Evolutionary conservation across 2,113 vertebrate genomes (phyloP).

Genomic region (Melanostigma gelatinosum): DNA sequence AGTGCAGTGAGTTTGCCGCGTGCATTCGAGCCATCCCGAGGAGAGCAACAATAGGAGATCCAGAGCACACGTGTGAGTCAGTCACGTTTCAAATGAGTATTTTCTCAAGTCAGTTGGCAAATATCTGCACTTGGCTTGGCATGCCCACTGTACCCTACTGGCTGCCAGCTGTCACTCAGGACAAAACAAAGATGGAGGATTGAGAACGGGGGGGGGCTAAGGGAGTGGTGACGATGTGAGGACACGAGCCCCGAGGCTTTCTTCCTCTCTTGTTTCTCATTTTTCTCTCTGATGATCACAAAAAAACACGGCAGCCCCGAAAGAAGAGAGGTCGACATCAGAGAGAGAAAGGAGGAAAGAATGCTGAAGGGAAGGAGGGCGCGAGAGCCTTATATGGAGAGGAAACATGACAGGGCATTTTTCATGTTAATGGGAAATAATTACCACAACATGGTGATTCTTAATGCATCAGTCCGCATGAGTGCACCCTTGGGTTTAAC

Average conservation of each 20-base stretch:
- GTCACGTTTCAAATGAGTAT: slow-evolving; percentile 67
- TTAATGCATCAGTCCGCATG: slow-evolving; percentile 44
- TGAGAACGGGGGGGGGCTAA: slow-evolving; percentile 45
- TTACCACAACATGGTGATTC: slow-evolving; percentile 36
- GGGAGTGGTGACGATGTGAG: slow-evolving; percentile 72
- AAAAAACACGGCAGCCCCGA: slow-evolving; percentile 68
- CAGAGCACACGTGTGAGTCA: slow-evolving; percentile 43
- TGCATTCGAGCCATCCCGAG: slow-evolving; percentile 31
- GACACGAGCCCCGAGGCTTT: slow-evolving; percentile 71
- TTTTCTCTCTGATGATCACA: slow-evolving; percentile 75
- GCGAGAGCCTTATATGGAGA: background rate
- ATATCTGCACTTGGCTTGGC: slow-evolving; percentile 77
- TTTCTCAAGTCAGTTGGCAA: slow-evolving; percentile 77
- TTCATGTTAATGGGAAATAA: slow-evolving; percentile 52
- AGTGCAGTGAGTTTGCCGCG: slow-evolving; percentile 27
- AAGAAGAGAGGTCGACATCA: slow-evolving; percentile 55
- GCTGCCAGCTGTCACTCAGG: slow-evolving; percentile 84
- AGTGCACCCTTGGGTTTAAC: slow-evolving; percentile 34
- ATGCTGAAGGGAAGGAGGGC: slow-evolving; percentile 30
- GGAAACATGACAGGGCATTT: slow-evolving; percentile 51
- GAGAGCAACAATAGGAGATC: slow-evolving; percentile 31
- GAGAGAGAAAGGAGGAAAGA: slow-evolving; percentile 32
- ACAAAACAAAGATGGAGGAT: slow-evolving; percentile 72
- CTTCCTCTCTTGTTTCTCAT: slow-evolving; percentile 66
- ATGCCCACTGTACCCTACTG: slow-evolving; percentile 82